Base-by-base conservation (phyloP, 1,140 invertebrate species). In the Doryteuthis pealeii region DNA sequence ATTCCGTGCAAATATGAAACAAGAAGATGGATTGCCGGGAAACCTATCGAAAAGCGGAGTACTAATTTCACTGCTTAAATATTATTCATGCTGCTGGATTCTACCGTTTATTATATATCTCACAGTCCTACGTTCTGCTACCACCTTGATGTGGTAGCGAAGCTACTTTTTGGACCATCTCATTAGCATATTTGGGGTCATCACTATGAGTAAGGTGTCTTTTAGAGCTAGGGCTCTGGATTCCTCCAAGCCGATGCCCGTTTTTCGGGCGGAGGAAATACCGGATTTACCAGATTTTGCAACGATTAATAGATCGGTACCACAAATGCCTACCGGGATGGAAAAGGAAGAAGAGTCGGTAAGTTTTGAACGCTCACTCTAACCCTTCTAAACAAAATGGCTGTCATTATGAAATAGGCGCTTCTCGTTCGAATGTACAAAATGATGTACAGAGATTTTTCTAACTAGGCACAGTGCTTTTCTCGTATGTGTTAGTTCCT, bases 261-360 rank as follows among this genome's bases (percentile, higher is more conserved):
- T 99, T 89, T 40, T 94, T 90, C 93, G 94, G 91, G 93, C 94
- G 82, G 95, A 97, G 91, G 97, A 99, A 90, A 91, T 99, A 83
- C 96, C 97, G 83, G 97, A 99, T 90, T 90, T 97, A 84, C 94
- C 95, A 85, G 97, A 99, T 91, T 97, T 96, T 91, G 96, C 96
- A 87, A 95, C 95, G 85, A 98, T 99, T 88, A 98, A 97, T 90
- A 93, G 97, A 87, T 95, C 96, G 78, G 96, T 99, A 86, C 96
- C 96, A 87, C 96, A 97, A 91, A 97, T 99, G 96, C 97, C 97
- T 78, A 98, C 96, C 88, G 98, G 97, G 89, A 99, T 99, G 97
- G 96, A 99, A 91, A 99, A 99, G 92, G 97, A 99, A 90, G 97
- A 99, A 91, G 98, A 99, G 94, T 95, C 95, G 91, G 96, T 99